phyloP scores from a whole-genome alignment of 2,888 invertebrate genomes.

The Aleiodes leptofemur region DNA sequence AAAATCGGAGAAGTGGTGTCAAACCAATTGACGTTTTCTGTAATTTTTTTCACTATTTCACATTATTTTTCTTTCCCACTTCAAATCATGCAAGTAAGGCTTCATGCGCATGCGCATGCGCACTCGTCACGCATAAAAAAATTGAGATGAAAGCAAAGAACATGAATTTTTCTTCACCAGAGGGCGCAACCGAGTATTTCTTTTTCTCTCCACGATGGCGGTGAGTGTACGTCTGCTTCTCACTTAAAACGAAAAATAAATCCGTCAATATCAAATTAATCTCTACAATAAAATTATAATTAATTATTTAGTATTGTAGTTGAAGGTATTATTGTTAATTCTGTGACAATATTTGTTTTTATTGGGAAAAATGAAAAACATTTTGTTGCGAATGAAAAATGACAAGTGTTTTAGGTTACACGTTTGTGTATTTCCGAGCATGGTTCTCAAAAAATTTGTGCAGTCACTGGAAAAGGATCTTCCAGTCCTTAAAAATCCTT shows the following conservation, averaged over 20 bases:
- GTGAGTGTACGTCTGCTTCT: constrained; percentile 61
- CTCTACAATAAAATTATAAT: constrained; percentile 31
- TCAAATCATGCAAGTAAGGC: too few species aligned
- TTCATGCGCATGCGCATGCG: too few species aligned
- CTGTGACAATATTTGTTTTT: constrained; percentile 44
- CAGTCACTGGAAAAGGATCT: too few species aligned
- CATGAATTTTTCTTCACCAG: constrained; percentile 12
- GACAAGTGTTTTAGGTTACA: constrained; percentile 50
- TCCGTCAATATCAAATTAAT: constrained; percentile 64
- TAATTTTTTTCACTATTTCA: too few species aligned
- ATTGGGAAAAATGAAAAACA: constrained; percentile 41
- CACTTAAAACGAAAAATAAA: constrained; percentile 54
- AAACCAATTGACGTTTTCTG: too few species aligned
- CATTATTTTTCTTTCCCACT: too few species aligned
- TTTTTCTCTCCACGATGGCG: constrained; percentile 65
- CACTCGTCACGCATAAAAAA: too few species aligned
- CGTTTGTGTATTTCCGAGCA: constrained; percentile 46
- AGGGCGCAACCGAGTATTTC: constrained; percentile 50
- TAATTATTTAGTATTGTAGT: not conserved
- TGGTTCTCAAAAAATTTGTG: not conserved
- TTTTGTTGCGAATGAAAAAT: constrained; percentile 40
- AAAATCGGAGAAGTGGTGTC: too few species aligned
- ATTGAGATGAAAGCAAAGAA: too few species aligned
- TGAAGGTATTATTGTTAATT: constrained; percentile 3
- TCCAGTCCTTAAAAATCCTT: too few species aligned